Evolutionary conservation across 53 echinoderm and acorn worm genomes (phyloP).

Genomic region (Echinarachnius parma): DNA sequence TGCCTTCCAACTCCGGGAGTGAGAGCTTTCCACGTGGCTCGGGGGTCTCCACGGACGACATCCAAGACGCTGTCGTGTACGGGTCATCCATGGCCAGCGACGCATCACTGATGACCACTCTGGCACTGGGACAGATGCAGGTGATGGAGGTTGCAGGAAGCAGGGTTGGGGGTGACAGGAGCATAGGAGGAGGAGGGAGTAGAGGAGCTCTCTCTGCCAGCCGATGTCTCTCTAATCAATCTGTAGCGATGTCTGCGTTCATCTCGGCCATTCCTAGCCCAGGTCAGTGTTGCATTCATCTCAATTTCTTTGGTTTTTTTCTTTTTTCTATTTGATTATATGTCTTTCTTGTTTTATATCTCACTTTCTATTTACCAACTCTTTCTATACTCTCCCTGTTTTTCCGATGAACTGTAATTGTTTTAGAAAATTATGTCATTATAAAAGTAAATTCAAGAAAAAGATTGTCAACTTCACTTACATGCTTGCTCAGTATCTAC

Average conservation of each 20-base stretch:
- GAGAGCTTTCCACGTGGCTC: slow-evolving; percentile 78
- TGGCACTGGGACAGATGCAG: slow-evolving; percentile 72
- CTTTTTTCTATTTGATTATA: too few species aligned
- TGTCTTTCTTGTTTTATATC: too few species aligned
- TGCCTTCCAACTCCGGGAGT: slow-evolving; percentile 40
- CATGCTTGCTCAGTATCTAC: too few species aligned
- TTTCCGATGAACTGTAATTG: too few species aligned
- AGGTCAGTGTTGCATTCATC: slow-evolving; percentile 67
- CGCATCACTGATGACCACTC: slow-evolving; percentile 52
- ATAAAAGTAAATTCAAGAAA: too few species aligned
- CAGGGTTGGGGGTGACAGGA: slow-evolving; percentile 27
- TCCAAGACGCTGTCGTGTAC: slow-evolving; percentile 78
- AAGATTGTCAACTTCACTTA: too few species aligned
- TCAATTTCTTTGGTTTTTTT: too few species aligned
- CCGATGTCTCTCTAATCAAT: slow-evolving; percentile 61
- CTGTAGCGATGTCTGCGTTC: slow-evolving; percentile 60
- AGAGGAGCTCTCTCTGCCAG: too few species aligned
- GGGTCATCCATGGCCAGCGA: slow-evolving; percentile 40
- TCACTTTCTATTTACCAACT: too few species aligned
- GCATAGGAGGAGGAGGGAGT: too few species aligned
- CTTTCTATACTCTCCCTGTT: too few species aligned
- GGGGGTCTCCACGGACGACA: slow-evolving; percentile 38
- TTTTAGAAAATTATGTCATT: too few species aligned
- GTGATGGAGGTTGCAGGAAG: slow-evolving; percentile 43
- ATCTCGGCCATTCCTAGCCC: slow-evolving; percentile 67